Conservation (phyloP, 2,797 vertebrate genomes). For the Mionectes olivaceus region DNA sequence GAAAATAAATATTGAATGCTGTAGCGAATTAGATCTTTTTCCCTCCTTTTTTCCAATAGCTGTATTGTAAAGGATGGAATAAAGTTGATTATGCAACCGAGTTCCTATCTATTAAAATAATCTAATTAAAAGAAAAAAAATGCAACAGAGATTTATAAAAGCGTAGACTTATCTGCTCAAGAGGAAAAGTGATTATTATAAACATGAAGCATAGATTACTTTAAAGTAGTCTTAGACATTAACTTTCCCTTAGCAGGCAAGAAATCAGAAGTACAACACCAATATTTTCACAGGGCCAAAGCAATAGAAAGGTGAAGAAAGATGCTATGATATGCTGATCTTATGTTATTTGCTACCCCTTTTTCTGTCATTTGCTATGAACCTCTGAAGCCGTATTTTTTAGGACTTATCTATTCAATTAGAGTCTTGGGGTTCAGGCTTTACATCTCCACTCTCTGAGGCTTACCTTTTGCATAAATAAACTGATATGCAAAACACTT, state of each 20-base stretch:
- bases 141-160: neutral
- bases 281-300: neutral
- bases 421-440: neutral
- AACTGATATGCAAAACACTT: neutral
- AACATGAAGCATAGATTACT: neutral
- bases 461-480: neutral
- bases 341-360: neutral
- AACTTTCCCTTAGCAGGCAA: neutral
- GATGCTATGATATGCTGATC: neutral
- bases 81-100: neutral
- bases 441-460: neutral
- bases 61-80: neutral
- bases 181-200: neutral
- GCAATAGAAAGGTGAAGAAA: neutral
- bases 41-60: neutral
- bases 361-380: neutral
- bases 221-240: neutral
- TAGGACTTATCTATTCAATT: neutral
- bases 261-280: neutral
- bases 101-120: neutral
- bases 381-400: neutral
- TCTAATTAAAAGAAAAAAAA: neutral
- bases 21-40: neutral
- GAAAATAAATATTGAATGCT: constrained; percentile 43
- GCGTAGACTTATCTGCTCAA: neutral